Evolutionary conservation across 2,113 vertebrate species (phyloP).

Genomic region (Rhinolophus sinicus): DNA sequence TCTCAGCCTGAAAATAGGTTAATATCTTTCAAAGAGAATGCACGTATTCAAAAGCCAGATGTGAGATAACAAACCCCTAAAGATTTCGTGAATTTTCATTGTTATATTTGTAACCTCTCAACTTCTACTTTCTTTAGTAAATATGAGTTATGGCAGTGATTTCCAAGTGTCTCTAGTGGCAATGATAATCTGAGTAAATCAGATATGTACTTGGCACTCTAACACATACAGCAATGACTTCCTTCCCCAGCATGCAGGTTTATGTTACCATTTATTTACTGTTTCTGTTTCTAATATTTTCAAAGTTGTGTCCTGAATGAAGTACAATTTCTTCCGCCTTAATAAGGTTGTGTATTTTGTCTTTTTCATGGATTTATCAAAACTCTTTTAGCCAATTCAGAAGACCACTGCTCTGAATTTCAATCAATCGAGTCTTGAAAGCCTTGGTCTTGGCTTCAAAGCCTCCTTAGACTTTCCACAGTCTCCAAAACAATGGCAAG

Average conservation of each 20-base stretch:
- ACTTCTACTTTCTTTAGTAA: constrained; percentile 56
- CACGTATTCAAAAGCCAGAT: constrained; percentile 43
- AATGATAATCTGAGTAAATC: background rate
- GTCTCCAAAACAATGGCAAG: background rate
- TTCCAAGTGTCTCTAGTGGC: background rate
- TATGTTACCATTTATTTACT: constrained; percentile 61
- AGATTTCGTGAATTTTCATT: constrained; percentile 33
- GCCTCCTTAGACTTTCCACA: background rate
- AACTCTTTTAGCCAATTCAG: background rate
- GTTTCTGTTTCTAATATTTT: constrained; percentile 38
- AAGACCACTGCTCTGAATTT: background rate
- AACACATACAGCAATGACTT: background rate
- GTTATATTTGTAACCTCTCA: background rate
- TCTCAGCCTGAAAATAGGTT: constrained; percentile 6
- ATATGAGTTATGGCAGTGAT: constrained; percentile 34
- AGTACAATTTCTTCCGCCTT: background rate
- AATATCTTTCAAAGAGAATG: constrained; percentile 44
- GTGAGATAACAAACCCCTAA: constrained; percentile 1
- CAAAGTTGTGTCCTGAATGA: background rate
- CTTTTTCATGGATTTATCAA: background rate
- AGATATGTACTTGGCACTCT: constrained; percentile 7
- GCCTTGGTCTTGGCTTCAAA: background rate
- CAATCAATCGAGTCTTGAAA: background rate
- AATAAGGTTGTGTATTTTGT: background rate
- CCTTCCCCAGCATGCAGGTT: background rate